Evolutionary conservation across 1,140 invertebrate genomes (phyloP).

Genomic region (Drosophila albomicans): DNA sequence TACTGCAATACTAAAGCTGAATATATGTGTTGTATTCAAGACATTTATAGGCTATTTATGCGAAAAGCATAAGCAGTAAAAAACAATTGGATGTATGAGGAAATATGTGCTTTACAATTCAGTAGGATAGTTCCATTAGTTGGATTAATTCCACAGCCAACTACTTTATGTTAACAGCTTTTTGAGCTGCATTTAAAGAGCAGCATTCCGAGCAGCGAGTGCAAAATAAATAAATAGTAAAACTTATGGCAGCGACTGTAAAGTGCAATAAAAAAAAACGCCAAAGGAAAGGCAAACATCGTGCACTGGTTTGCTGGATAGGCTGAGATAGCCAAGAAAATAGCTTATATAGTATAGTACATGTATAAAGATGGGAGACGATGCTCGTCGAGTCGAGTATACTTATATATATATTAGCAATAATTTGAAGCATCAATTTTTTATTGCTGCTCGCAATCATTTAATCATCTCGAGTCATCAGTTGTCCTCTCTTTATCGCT

Average conservation of each 20-base stretch:
- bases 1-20: no score
- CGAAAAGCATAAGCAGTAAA: not conserved
- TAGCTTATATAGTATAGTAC: not conserved
- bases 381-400: not conserved
- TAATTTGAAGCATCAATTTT: constrained; percentile 77
- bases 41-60: no score
- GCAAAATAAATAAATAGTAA: constrained; percentile 2
- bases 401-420: constrained; percentile 64
- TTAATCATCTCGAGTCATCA: constrained; percentile 82
- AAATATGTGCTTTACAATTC: not conserved
- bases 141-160: not conserved
- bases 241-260: constrained; percentile 15
- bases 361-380: not conserved
- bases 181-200: constrained; percentile 1
- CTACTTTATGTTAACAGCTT: constrained; percentile 7
- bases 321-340: not conserved
- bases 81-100: not conserved
- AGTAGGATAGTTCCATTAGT: constrained; percentile 3
- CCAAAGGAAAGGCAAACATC: constrained; percentile 31
- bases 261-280: constrained; percentile 28
- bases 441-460: constrained; percentile 78
- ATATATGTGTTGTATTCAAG: no score
- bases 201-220: not conserved
- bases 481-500: constrained; percentile 43
- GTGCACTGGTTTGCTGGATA: constrained; percentile 23